Evolutionary conservation across 2,797 vertebrate genomes (phyloP).

Genomic region (Periophthalmus magnuspinnatus): DNA sequence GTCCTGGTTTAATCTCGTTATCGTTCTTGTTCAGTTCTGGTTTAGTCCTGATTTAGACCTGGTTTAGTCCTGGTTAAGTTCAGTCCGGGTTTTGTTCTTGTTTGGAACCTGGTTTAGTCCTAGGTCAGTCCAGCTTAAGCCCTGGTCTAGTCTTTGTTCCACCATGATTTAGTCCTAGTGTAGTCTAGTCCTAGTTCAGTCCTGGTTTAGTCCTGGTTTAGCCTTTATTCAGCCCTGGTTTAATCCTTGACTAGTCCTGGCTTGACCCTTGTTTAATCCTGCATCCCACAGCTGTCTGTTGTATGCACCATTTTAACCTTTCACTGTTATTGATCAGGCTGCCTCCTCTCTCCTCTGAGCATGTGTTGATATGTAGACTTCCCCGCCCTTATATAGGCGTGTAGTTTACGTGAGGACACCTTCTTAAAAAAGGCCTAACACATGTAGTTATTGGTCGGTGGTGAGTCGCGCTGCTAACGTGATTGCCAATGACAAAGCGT

Average conservation of each 20-base stretch:
- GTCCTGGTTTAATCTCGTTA: background rate
- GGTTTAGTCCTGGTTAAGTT: background rate
- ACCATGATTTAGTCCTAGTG: background rate
- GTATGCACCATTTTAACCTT: slow-evolving; percentile 78
- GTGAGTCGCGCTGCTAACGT: slow-evolving; percentile 77
- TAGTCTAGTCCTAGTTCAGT: background rate
- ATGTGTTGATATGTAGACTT: background rate
- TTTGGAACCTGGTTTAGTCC: background rate
- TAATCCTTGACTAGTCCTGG: background rate
- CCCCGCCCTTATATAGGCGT: slow-evolving; percentile 45
- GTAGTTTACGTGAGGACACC: slow-evolving; percentile 25
- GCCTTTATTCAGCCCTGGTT: background rate
- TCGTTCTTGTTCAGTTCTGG: background rate
- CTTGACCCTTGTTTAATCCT: slow-evolving; percentile 9
- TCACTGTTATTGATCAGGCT: slow-evolving; percentile 76
- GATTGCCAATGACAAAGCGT: slow-evolving; percentile 86
- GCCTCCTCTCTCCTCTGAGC: slow-evolving; percentile 48
- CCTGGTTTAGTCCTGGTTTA: background rate
- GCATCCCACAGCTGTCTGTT: slow-evolving; percentile 67
- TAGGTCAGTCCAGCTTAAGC: background rate
- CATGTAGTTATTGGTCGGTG: slow-evolving; percentile 27
- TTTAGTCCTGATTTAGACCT: background rate
- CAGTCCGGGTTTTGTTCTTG: background rate
- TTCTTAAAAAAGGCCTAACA: slow-evolving; percentile 67
- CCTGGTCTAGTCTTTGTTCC: background rate